Evolutionary conservation across 2,888 invertebrate genomes (phyloP).

Genomic region (Endotricha flammealis): DNA sequence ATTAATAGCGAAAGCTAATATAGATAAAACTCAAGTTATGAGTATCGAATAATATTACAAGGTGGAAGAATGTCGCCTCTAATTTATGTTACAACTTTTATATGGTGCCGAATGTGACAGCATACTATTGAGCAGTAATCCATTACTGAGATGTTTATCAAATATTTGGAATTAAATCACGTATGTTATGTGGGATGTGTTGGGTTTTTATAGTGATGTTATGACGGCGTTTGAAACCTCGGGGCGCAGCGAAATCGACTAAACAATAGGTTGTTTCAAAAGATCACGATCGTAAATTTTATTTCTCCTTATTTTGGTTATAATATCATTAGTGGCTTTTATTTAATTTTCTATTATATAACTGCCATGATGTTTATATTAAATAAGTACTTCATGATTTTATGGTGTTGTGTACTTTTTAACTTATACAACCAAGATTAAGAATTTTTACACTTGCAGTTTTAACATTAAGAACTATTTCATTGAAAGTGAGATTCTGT

Average conservation of each 20-base stretch:
- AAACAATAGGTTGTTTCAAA: conserved; percentile 35
- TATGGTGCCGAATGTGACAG: conserved; percentile 39
- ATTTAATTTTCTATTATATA: conserved; percentile 6
- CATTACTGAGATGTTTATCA: conserved; percentile 46
- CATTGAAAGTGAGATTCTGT: too few relatives aligned
- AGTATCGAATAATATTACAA: conserved; percentile 36
- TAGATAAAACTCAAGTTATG: conserved; percentile 21
- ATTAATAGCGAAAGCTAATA: conserved; percentile 37
- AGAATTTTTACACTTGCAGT: too few relatives aligned
- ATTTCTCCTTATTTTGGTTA: conserved; percentile 6
- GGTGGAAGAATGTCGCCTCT: conserved; percentile 38
- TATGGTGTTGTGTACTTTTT: too few relatives aligned
- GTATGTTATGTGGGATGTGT: conserved; percentile 51
- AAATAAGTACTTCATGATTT: too few relatives aligned
- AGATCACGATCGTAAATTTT: conserved; percentile 8
- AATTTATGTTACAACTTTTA: conserved; percentile 37
- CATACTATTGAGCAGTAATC: conserved; percentile 35
- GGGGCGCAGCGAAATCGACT: conserved; percentile 37
- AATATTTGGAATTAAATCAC: conserved; percentile 60
- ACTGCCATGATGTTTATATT: conserved; percentile 1
- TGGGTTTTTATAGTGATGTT: conserved; percentile 59
- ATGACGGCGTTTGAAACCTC: conserved; percentile 46
- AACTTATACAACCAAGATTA: too few relatives aligned
- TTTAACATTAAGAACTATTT: too few relatives aligned
- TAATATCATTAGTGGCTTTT: conserved; percentile 10